These are phyloP conservation scores for Malurus splendens DNA, from an alignment of 2,797 vertebrate species.

Conservation along the genomic window DNA sequence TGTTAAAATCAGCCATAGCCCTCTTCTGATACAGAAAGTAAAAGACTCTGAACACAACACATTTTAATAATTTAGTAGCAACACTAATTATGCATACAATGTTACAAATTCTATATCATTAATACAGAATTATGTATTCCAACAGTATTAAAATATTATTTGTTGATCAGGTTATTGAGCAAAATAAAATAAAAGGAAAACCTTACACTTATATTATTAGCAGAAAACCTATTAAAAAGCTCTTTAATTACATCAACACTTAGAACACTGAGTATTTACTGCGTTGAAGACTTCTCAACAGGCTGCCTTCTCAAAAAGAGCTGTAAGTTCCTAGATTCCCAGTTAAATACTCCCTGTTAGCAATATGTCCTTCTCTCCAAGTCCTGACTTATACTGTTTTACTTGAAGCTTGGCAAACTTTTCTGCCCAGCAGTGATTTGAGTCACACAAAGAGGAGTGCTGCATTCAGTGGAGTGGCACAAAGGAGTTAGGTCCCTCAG, in stretches of 20 bases:
- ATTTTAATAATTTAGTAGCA: neutral
- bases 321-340: neutral
- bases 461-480: neutral
- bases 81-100: neutral
- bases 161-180: neutral
- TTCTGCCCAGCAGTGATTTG: neutral
- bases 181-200: neutral
- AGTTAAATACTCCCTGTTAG: neutral
- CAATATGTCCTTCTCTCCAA: neutral
- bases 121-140: neutral
- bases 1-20: neutral
- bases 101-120: neutral
- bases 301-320: neutral
- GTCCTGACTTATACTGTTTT: neutral
- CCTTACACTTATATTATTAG: neutral
- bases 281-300: neutral
- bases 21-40: neutral
- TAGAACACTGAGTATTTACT: neutral
- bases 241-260: neutral
- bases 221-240: neutral
- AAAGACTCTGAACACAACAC: neutral
- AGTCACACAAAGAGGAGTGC: neutral
- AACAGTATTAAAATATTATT: neutral
- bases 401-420: neutral
- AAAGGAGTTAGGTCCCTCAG: neutral